These are phyloP conservation scores for Temnothorax unifasciatus DNA, from an alignment of 2,888 invertebrate genomes.

Conservation along the genomic window DNA sequence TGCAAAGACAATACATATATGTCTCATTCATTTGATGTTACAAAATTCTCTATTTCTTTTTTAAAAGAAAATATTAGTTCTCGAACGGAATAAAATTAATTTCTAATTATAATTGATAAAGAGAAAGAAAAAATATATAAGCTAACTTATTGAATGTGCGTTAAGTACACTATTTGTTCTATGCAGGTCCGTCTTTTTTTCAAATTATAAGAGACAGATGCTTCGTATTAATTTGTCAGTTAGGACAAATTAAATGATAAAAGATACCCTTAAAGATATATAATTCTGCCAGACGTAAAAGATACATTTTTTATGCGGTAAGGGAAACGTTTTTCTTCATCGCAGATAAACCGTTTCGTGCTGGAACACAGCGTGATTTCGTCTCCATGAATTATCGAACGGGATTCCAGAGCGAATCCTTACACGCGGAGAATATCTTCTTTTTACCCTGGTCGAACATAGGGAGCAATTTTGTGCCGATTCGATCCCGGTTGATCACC, in stretches of 20 bases:
- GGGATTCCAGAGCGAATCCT: constrained; percentile 68
- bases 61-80: neutral
- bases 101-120: neutral
- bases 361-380: constrained; percentile 69
- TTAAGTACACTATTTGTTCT: neutral
- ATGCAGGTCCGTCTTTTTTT: neutral
- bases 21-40: neutral
- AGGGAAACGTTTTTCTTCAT: neutral
- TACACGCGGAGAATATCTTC: constrained; percentile 67
- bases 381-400: constrained; percentile 72
- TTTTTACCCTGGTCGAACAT: constrained; percentile 54
- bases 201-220: neutral
- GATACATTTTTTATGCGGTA: constrained; percentile 2
- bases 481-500: constrained; percentile 55
- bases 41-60: neutral
- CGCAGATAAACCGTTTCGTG: constrained; percentile 54
- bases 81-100: neutral
- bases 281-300: neutral
- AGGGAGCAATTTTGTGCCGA: constrained; percentile 64
- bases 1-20: neutral
- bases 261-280: neutral
- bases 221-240: neutral
- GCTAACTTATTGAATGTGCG: neutral
- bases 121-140: neutral
- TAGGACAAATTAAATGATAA: neutral